These are phyloP conservation scores for Chrysolophus pictus DNA, from an alignment of 2,797 vertebrate species.

Conservation along the genomic window DNA sequence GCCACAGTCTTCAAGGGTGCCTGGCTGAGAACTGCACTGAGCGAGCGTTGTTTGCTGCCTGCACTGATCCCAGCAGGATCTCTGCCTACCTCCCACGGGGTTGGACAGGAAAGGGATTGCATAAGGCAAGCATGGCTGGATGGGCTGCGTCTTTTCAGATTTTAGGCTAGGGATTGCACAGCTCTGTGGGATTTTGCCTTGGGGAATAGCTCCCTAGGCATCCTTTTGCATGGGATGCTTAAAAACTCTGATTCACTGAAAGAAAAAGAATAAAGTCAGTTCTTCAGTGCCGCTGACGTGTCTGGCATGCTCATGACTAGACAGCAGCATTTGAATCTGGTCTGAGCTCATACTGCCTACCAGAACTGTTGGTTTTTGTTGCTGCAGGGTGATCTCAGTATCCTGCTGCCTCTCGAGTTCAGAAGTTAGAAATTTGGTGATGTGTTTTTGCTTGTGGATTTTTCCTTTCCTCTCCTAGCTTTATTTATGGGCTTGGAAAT, in stretches of 20 bases:
- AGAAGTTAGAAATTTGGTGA: neutral
- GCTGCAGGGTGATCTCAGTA: fast-evolving
- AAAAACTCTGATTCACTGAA: neutral
- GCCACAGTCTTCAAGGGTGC: neutral
- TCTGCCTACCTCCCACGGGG: fast-evolving
- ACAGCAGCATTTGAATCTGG: neutral
- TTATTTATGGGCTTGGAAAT: neutral
- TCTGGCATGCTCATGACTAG: neutral
- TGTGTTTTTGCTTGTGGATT: neutral
- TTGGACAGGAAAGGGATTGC: neutral
- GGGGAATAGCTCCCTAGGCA: neutral
- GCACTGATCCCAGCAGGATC: neutral
- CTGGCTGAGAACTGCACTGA: constrained; percentile 9
- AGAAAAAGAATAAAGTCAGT: neutral
- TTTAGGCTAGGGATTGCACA: neutral
- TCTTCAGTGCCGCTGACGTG: fast-evolving
- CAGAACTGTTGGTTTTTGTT: neutral
- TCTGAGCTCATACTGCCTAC: neutral
- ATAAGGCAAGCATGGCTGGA: fast-evolving
- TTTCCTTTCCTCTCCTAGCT: neutral
- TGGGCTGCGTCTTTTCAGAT: neutral
- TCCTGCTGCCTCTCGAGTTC: neutral
- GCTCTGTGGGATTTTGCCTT: neutral
- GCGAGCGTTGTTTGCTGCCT: constrained; percentile 21
- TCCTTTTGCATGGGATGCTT: neutral